A percentile compares a stretch with the other conserved stretches of the same genome.
phyloP scores from a whole-genome alignment of 2,797 vertebrate genomes.

The Danio aesculapii region DNA sequence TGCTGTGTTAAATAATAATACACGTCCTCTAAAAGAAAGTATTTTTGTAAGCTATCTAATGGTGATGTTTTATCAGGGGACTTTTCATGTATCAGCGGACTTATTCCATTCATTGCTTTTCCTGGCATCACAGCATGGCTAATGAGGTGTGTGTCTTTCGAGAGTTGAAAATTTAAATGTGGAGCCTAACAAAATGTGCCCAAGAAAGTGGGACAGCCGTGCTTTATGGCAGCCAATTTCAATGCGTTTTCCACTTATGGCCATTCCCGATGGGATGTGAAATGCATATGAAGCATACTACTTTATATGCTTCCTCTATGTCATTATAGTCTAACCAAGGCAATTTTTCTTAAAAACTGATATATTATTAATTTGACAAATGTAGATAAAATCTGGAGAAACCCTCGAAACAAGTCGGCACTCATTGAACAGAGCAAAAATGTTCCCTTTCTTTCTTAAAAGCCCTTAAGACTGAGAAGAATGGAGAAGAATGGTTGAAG shows the following conservation, averaged over 20 bases:
- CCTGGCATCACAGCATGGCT: slow-evolving; percentile 57
- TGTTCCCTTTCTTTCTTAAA: slow-evolving; percentile 17
- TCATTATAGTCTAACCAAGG: neutral
- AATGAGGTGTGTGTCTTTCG: slow-evolving; percentile 61
- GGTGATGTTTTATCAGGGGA: slow-evolving; percentile 59
- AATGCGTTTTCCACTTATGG: slow-evolving; percentile 29
- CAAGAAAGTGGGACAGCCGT: slow-evolving; percentile 49
- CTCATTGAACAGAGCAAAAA: slow-evolving; percentile 17
- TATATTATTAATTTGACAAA: slow-evolving; percentile 8
- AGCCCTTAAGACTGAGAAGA: slow-evolving; percentile 31
- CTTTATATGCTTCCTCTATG: neutral
- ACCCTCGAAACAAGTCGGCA: neutral
- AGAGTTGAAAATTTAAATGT: slow-evolving; percentile 60
- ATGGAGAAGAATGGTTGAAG: slow-evolving; percentile 6
- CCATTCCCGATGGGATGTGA: slow-evolving; percentile 6
- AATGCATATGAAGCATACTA: slow-evolving; percentile 13
- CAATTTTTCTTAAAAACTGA: neutral
- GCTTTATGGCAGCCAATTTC: slow-evolving; percentile 38
- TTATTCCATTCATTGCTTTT: slow-evolving; percentile 55
- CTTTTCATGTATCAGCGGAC: slow-evolving; percentile 55
- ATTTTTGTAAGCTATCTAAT: slow-evolving; percentile 53
- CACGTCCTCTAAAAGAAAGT: slow-evolving; percentile 42
- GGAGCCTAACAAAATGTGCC: slow-evolving; percentile 37
- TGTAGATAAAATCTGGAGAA: neutral
- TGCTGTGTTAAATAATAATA: slow-evolving; percentile 43